Base-by-base conservation (phyloP, 2,888 invertebrate species). In the Strigamia maritima region DNA sequence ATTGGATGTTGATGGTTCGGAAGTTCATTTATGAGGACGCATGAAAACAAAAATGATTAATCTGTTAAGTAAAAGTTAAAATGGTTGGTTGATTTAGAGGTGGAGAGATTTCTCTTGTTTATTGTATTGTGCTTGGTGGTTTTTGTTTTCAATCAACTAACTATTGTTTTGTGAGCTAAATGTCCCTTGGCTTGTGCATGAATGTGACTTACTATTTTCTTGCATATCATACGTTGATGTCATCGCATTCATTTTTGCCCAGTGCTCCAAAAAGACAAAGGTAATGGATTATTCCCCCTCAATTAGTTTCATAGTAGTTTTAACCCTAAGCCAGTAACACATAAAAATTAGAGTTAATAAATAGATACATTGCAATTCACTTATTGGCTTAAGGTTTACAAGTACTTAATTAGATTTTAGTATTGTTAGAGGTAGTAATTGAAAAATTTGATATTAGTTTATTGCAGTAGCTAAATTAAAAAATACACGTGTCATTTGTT, bases 141-240 rank as follows among this genome's bases (percentile, higher is more conserved):
- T 70, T 70, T 70, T 70, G 70, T 70, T 70, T 70, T 70, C 70
- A 70, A 14, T 70, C 22, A 65, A 65, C 28, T 2, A 70, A 16
- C 28, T 70, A 70, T 70, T 28, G 28, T 28, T 26, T 16, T 70
- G 76, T 75, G 24, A 22, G 76, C 40, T 75, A 31, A 40, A 35
- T 38, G 40, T 75, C 76, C 76, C 40, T 19, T 75, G 76, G 35
- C 40, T 75, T 54, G 44, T 49, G 77, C 77, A 77, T 77, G 77
- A 77, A 77, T 44, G 44, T 44, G 44, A 65, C 78, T 78, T 65
- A 60, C 49, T 78, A 35, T 79, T 79, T 54, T 79, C 60, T 79
- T 79, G 38, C 79, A 79, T 79, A 79, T 79, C 74, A 75, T 79
- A 75, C 79, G 24, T 74, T 79, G 79, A 49, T 77, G 78, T 79